Percentiles rank a stretch among this genome's conserved stretches.
Conservation (phyloP, 2,113 vertebrate species). For the Pogonocichla stellata region DNA sequence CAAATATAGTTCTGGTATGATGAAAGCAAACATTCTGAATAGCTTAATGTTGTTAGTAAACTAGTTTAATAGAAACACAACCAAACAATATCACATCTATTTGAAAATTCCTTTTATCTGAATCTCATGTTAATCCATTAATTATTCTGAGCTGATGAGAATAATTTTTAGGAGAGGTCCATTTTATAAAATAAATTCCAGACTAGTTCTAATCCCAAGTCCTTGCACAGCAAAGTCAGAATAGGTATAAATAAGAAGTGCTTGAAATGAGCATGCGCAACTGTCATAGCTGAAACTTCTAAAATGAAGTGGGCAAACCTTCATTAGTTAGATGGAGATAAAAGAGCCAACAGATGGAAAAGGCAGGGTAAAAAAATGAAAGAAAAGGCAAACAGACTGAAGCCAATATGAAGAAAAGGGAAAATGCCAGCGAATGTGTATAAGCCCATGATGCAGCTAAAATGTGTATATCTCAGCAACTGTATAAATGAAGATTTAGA, state of each 20-base stretch:
- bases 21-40: background rate
- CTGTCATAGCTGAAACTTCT: constrained; percentile 6
- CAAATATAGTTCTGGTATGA: background rate
- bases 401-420: background rate
- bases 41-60: background rate
- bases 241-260: background rate
- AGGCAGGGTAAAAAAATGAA: background rate
- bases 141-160: background rate
- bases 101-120: background rate
- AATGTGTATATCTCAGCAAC: background rate
- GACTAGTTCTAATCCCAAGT: background rate
- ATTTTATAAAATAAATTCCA: background rate
- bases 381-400: background rate
- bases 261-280: background rate
- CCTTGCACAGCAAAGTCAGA: background rate
- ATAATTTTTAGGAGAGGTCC: background rate
- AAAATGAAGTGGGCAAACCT: background rate
- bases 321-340: background rate
- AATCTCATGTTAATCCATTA: background rate
- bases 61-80: background rate
- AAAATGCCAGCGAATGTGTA: background rate
- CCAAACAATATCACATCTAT: background rate
- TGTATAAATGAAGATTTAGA: background rate
- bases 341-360: constrained; percentile 2
- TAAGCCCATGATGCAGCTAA: background rate